phyloP scores from a whole-genome alignment of 2,113 vertebrate species.

The Vidua chalybeata region DNA sequence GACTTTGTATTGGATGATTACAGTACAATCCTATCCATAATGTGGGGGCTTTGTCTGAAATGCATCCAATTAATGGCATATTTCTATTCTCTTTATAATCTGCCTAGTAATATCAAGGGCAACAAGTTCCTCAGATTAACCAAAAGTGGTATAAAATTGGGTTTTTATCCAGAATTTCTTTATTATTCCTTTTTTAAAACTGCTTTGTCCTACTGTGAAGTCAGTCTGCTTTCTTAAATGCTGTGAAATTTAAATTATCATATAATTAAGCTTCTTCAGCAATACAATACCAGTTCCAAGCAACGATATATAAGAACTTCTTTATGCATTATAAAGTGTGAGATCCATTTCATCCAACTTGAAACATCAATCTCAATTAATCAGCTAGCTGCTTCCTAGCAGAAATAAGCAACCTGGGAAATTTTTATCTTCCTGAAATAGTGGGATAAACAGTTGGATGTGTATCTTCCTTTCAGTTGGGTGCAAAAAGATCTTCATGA shows the following conservation, averaged over 20 bases:
- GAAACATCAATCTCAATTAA: not conserved
- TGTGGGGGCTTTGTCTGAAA: not conserved
- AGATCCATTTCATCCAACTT: not conserved
- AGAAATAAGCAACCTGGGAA: not conserved
- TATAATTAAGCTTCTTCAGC: not conserved
- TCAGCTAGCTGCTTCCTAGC: not conserved
- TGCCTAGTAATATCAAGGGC: not conserved
- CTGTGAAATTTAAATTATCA: not conserved
- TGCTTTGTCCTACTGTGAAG: not conserved
- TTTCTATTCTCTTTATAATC: not conserved
- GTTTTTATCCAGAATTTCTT: not conserved
- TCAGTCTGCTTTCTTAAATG: not conserved
- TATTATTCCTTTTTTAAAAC: not conserved
- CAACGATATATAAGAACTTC: not conserved
- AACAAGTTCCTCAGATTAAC: not conserved
- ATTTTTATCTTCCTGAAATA: not conserved
- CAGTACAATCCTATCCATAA: not conserved
- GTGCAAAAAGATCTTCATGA: not conserved
- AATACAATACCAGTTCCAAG: not conserved
- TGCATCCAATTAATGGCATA: not conserved
- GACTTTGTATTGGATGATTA: not conserved
- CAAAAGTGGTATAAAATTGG: not conserved
- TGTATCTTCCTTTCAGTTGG: not conserved
- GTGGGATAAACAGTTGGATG: not conserved
- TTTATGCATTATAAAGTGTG: not conserved